Conservation (phyloP, 2,797 vertebrate genomes). For the Myotis planiceps region DNA sequence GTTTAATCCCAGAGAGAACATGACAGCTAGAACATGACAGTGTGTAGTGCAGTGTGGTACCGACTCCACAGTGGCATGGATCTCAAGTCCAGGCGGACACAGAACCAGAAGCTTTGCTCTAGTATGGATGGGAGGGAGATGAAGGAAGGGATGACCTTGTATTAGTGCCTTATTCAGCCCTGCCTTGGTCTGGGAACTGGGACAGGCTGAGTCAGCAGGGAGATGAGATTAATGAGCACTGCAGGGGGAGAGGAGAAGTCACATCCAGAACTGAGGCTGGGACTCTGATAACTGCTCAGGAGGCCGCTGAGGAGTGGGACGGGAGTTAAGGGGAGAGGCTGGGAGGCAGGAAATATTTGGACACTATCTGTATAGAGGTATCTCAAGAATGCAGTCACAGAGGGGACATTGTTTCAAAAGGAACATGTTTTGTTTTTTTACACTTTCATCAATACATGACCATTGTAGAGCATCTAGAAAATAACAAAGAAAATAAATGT, state of each 20-base stretch:
- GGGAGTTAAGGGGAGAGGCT: background rate
- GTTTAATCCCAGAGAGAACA: background rate
- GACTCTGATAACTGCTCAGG: background rate
- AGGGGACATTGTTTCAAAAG: conserved; percentile 37
- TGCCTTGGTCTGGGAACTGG: conserved; percentile 39
- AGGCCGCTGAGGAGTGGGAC: background rate
- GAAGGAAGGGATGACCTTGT: background rate
- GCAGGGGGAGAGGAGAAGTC: conserved; percentile 30
- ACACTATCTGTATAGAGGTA: background rate
- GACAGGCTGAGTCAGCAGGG: conserved; percentile 26
- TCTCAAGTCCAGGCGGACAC: background rate
- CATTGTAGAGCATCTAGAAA: conserved; percentile 31
- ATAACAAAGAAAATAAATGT: background rate
- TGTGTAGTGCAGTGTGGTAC: background rate
- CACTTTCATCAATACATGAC: background rate
- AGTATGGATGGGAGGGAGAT: background rate
- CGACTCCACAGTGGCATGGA: background rate
- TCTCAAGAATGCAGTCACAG: conserved; percentile 30
- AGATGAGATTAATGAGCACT: conserved; percentile 8
- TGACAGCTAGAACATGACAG: background rate
- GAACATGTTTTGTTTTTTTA: background rate
- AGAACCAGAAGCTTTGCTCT: background rate
- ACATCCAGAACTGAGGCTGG: background rate
- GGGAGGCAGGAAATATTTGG: background rate
- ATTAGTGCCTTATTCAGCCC: background rate